Conservation (phyloP, 1,140 invertebrate genomes). For the Pomacea maculata region DNA sequence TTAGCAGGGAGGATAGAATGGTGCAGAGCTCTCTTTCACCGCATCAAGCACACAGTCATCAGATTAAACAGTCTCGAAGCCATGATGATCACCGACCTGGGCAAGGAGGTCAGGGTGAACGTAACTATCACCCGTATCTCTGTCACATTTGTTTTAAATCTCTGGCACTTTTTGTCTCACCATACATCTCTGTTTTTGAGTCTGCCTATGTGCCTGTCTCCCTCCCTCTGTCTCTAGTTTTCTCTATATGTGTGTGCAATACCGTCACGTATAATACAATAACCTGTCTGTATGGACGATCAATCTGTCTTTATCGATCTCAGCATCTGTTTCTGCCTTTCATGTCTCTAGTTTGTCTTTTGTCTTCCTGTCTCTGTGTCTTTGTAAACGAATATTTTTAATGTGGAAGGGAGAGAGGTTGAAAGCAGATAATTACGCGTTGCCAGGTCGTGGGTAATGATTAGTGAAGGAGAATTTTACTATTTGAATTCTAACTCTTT, state of each 20-base stretch:
- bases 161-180: not conserved
- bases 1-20: slow-evolving; percentile 84
- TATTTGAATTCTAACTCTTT: too few relatives aligned
- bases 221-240: not conserved
- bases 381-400: too few relatives aligned
- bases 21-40: slow-evolving; percentile 80
- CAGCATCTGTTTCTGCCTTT: too few relatives aligned
- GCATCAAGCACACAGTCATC: slow-evolving; percentile 81
- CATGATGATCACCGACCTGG: slow-evolving; percentile 77
- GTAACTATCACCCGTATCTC: not conserved
- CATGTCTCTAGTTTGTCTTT: too few relatives aligned
- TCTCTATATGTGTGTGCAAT: not conserved
- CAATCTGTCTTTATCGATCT: too few relatives aligned
- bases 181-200: not conserved
- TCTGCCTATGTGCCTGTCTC: slow-evolving; percentile 6
- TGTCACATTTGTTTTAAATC: not conserved
- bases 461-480: too few relatives aligned
- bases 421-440: too few relatives aligned
- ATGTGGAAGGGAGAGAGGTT: too few relatives aligned
- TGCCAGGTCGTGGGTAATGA: too few relatives aligned
- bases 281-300: too few relatives aligned
- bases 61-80: slow-evolving; percentile 79
- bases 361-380: too few relatives aligned
- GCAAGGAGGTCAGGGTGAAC: slow-evolving; percentile 66
- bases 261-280: not conserved